Percentiles rank a stretch among this genome's conserved stretches.
Evolutionary conservation across 2,113 vertebrate species (phyloP).

Genomic region (Triplophysa siluroides): DNA sequence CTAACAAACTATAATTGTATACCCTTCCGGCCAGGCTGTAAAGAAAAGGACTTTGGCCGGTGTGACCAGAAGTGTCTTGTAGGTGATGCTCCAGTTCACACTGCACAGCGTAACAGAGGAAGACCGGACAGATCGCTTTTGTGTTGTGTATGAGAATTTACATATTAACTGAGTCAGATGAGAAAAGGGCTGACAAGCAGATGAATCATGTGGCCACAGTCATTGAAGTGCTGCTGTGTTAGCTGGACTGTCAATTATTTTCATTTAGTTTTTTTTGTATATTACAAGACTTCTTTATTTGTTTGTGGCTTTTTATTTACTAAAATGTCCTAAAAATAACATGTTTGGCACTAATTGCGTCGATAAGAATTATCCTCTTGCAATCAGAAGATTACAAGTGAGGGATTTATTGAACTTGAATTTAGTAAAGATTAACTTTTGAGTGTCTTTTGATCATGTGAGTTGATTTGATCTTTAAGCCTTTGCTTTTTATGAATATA

Average conservation of each 20-base stretch:
- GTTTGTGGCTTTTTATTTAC: not conserved
- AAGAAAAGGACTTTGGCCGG: slow-evolving; percentile 69
- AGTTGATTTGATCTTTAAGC: no score
- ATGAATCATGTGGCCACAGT: slow-evolving; percentile 45
- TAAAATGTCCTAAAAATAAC: not conserved
- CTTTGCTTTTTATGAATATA: no score
- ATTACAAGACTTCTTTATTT: not conserved
- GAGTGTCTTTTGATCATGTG: no score
- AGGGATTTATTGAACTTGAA: not conserved
- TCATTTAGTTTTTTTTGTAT: not conserved
- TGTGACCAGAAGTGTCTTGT: slow-evolving; percentile 60
- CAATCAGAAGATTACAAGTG: not conserved
- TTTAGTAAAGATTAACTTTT: not conserved
- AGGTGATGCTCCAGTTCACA: slow-evolving; percentile 55
- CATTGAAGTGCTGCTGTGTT: slow-evolving; percentile 8
- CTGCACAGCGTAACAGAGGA: not conserved
- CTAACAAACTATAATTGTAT: not conserved
- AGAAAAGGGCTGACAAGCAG: slow-evolving; percentile 54
- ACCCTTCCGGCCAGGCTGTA: slow-evolving; percentile 18
- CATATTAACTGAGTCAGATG: slow-evolving; percentile 76
- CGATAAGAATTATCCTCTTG: not conserved
- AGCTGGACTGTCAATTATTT: not conserved
- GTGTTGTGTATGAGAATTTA: slow-evolving; percentile 36
- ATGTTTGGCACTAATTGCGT: not conserved
- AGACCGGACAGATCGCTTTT: not conserved